A percentile compares a stretch with the other conserved stretches of the same genome.
Conservation (phyloP, 2,113 vertebrate genomes). For the Macheiramphus alcinus region DNA sequence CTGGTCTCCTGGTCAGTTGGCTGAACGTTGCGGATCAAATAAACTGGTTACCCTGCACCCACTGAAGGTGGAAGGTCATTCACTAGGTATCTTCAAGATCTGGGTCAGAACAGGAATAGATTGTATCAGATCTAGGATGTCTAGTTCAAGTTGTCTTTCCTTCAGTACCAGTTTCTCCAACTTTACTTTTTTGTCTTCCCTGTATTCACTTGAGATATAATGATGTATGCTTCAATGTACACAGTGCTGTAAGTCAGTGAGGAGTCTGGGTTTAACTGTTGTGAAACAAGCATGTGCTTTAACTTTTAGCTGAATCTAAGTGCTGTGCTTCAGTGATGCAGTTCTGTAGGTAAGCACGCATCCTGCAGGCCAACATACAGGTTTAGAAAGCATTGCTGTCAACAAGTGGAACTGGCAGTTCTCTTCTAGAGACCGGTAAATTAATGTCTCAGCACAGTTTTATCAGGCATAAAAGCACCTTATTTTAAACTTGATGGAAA, state of each 20-base stretch:
- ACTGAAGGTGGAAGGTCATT: neutral
- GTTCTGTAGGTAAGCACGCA: neutral
- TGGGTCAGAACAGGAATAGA: neutral
- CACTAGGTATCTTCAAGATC: neutral
- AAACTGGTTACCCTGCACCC: neutral
- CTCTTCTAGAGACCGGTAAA: neutral
- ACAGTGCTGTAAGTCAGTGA: accelerated
- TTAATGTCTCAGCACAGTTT: neutral
- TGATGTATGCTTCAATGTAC: accelerated
- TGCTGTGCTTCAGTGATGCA: neutral
- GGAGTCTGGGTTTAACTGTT: neutral
- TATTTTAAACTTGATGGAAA: neutral
- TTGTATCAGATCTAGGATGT: neutral
- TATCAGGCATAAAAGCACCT: neutral
- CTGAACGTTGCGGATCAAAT: neutral
- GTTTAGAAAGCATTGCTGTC: neutral
- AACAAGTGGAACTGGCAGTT: neutral
- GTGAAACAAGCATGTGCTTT: neutral
- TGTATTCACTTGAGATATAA: neutral
- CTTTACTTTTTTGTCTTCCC: neutral
- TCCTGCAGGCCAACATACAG: neutral
- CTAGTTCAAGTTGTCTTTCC: neutral
- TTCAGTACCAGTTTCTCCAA: neutral
- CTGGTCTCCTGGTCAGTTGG: neutral
- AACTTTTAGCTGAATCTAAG: neutral